A percentile compares a stretch with the other conserved stretches of the same genome.
phyloP scores from a whole-genome alignment of 2,888 invertebrate species.

The Apodemia hepburni region DNA sequence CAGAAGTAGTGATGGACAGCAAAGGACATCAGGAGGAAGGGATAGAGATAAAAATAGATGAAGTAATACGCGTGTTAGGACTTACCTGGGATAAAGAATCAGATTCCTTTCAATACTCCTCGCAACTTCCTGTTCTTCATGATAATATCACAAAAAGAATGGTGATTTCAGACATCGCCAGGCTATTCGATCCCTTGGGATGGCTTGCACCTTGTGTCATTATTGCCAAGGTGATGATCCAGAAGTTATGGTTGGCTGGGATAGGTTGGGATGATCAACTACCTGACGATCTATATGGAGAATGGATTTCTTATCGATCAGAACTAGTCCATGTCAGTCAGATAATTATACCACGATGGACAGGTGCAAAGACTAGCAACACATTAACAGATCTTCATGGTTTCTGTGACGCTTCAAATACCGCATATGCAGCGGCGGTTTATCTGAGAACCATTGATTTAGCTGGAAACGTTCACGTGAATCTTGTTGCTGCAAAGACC shows the following conservation, averaged over 20 bases:
- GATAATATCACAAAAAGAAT: slow-evolving; percentile 31
- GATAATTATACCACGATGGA: slow-evolving; percentile 30
- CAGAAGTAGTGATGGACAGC: neutral
- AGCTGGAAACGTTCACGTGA: slow-evolving; percentile 14
- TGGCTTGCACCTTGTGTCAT: slow-evolving; percentile 35
- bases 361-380: slow-evolving; percentile 6
- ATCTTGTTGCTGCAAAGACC: slow-evolving; percentile 30
- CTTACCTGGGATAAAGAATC: slow-evolving; percentile 32
- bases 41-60: neutral
- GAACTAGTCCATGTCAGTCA: slow-evolving; percentile 20
- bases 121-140: slow-evolving; percentile 23
- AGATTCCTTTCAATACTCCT: slow-evolving; percentile 31
- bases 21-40: neutral
- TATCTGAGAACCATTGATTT: slow-evolving; percentile 25
- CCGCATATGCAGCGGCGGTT: slow-evolving; percentile 31
- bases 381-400: slow-evolving; percentile 29
- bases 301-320: slow-evolving; percentile 26
- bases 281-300: slow-evolving; percentile 18
- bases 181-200: slow-evolving; percentile 36
- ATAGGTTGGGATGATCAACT: slow-evolving; percentile 32
- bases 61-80: slow-evolving; percentile 30
- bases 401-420: slow-evolving; percentile 32
- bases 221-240: slow-evolving; percentile 30
- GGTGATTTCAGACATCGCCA: slow-evolving; percentile 34
- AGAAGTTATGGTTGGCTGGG: slow-evolving; percentile 30